Conservation (phyloP, 2,113 vertebrate genomes). For the Ailurus styani region DNA sequence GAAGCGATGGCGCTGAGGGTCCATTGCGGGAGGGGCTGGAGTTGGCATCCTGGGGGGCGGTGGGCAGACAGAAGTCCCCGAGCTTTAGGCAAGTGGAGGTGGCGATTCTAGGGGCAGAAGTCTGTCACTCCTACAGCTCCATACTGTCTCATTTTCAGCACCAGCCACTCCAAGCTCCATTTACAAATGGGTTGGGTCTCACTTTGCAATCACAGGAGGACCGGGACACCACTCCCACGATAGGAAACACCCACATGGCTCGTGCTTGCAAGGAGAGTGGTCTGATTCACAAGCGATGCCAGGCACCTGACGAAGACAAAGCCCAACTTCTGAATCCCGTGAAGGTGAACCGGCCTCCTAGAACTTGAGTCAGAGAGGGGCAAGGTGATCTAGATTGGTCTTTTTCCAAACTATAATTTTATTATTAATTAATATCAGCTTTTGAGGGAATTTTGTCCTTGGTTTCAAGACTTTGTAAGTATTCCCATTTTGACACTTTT, state of each 20-base stretch:
- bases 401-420: background rate
- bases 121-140: background rate
- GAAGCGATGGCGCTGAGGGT: background rate
- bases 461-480: background rate
- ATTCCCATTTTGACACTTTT: constrained; percentile 18
- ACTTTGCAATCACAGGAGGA: background rate
- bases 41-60: background rate
- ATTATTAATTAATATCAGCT: background rate
- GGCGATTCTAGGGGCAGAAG: too few relatives aligned
- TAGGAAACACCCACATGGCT: background rate
- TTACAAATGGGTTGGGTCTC: background rate
- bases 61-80: background rate
- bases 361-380: background rate
- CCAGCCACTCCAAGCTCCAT: background rate
- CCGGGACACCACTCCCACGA: fast-evolving
- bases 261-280: background rate
- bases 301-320: background rate
- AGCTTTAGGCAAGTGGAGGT: background rate
- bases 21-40: background rate
- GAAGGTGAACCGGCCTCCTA: background rate
- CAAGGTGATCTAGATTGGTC: background rate
- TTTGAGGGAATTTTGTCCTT: background rate
- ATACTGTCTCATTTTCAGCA: background rate
- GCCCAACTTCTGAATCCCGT: background rate
- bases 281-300: background rate